These are phyloP conservation scores for Temnothorax ravouxi DNA, from an alignment of 2,888 invertebrate species.

Conservation along the genomic window DNA sequence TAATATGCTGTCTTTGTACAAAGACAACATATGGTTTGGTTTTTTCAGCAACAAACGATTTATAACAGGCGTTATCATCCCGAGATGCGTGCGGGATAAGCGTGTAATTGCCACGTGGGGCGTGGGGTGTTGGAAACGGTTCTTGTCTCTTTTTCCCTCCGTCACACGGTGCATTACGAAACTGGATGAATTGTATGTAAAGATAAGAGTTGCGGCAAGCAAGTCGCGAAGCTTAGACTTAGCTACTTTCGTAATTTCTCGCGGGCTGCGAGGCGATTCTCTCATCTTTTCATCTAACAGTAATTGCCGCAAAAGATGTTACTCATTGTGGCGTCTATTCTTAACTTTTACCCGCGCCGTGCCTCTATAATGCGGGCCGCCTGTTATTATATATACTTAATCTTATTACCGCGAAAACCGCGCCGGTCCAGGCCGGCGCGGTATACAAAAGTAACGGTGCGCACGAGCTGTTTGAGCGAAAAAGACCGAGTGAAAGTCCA, in stretches of 20 bases:
- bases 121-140: slow-evolving; percentile 19
- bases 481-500: slow-evolving; percentile 49
- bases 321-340: slow-evolving; percentile 43
- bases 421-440: not conserved
- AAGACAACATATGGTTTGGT: not conserved
- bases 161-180: slow-evolving; percentile 48
- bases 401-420: not conserved
- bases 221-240: not conserved
- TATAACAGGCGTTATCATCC: not conserved
- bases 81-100: slow-evolving; percentile 18
- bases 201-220: slow-evolving; percentile 47
- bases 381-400: slow-evolving; percentile 32
- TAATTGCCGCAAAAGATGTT: slow-evolving; percentile 45
- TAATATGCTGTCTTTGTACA: not conserved
- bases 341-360: slow-evolving; percentile 41
- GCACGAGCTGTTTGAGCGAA: not conserved
- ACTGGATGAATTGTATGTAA: slow-evolving; percentile 55
- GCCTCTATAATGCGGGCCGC: not conserved
- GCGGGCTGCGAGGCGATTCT: not conserved
- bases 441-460: slow-evolving; percentile 41
- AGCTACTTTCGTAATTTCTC: slow-evolving; percentile 52
- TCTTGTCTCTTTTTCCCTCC: not conserved
- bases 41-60: not conserved
- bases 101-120: slow-evolving; percentile 24
- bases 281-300: slow-evolving; percentile 42